phyloP scores from a whole-genome alignment of 1,140 invertebrate genomes.

The Drosophila orena region DNA sequence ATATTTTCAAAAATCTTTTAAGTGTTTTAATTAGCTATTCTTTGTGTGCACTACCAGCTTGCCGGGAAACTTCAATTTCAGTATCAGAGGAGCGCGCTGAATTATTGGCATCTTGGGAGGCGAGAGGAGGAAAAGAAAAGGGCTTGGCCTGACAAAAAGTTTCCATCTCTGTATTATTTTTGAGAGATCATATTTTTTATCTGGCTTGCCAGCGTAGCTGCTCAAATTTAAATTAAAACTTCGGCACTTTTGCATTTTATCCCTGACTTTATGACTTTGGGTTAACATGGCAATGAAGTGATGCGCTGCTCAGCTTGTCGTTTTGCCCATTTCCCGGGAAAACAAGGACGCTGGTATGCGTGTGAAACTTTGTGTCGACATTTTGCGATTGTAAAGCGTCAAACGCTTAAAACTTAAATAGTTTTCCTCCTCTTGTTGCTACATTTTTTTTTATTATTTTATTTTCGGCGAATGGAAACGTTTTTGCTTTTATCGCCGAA shows the following conservation, averaged over 20 bases:
- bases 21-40: neutral
- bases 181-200: conserved; percentile 50
- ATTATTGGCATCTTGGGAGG: conserved; percentile 50
- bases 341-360: conserved; percentile 25
- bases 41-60: conserved; percentile 1
- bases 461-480: conserved; percentile 43
- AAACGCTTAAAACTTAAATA: conserved; percentile 83
- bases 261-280: conserved; percentile 78
- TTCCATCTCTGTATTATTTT: conserved; percentile 42
- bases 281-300: conserved; percentile 73
- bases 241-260: conserved; percentile 79
- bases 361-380: conserved; percentile 76
- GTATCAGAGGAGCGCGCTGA: conserved; percentile 27
- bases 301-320: conserved; percentile 30
- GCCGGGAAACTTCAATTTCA: conserved; percentile 36
- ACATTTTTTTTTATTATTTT: conserved; percentile 40
- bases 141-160: conserved; percentile 24
- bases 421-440: conserved; percentile 39
- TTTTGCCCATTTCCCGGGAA: conserved; percentile 20
- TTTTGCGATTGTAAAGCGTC: conserved; percentile 82
- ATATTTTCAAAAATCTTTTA: neutral
- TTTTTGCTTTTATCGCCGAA: conserved; percentile 60
- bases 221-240: conserved; percentile 82
- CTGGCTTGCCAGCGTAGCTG: conserved; percentile 24
- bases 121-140: conserved; percentile 4